Conservation (phyloP, 2,113 vertebrate genomes). For the Mola mola region DNA sequence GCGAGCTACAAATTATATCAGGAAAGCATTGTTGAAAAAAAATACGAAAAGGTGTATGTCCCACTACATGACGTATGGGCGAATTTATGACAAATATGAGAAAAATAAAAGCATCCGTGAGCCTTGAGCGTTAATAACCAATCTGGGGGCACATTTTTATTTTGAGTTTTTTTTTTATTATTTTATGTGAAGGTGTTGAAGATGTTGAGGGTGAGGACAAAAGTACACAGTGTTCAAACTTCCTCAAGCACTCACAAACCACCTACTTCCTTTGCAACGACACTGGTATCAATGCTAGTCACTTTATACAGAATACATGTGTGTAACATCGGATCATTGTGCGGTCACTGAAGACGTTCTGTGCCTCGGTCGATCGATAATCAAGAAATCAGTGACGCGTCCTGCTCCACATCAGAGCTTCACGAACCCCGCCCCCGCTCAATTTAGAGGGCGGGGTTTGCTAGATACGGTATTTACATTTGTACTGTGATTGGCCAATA, state of each 20-base stretch:
- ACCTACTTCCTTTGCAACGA: accelerated
- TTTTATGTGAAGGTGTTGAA: too few relatives aligned
- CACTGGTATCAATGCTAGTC: accelerated
- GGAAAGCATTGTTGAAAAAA: too few relatives aligned
- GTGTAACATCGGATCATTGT: neutral
- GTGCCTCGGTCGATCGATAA: slow-evolving; percentile 22
- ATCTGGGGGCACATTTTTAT: neutral
- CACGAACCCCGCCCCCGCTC: slow-evolving; percentile 12
- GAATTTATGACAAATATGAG: too few relatives aligned
- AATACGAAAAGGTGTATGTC: too few relatives aligned
- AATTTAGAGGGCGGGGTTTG: slow-evolving; percentile 12
- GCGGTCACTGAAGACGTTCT: slow-evolving; percentile 15
- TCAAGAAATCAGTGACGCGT: slow-evolving; percentile 73
- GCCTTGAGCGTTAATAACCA: neutral
- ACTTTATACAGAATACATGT: accelerated
- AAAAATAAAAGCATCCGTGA: too few relatives aligned
- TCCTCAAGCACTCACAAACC: neutral
- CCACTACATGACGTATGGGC: too few relatives aligned
- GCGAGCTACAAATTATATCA: too few relatives aligned
- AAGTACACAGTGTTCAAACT: slow-evolving; percentile 46
- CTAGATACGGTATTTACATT: neutral
- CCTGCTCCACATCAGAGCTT: slow-evolving; percentile 22
- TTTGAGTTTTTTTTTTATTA: too few relatives aligned
- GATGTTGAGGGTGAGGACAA: too few relatives aligned
- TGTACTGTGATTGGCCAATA: slow-evolving; percentile 61